Evolutionary conservation across 2,797 vertebrate species (phyloP).

Genomic region (Linurgus olivaceus): DNA sequence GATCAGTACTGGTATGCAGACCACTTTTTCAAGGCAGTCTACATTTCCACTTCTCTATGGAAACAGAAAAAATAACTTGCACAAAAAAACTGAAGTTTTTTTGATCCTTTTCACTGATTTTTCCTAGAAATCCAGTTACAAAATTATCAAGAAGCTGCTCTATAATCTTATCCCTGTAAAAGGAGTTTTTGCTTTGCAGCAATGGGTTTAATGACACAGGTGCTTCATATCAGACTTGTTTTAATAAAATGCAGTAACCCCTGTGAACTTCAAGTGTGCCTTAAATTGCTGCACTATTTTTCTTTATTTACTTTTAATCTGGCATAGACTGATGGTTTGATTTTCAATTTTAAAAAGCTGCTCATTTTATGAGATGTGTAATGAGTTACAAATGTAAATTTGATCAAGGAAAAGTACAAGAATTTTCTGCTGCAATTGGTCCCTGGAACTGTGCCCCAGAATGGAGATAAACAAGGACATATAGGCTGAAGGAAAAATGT

Average conservation of each 20-base stretch:
- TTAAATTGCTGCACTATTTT: neutral
- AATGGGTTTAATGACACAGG: neutral
- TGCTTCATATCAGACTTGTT: neutral
- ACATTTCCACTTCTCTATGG: neutral
- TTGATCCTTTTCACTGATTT: neutral
- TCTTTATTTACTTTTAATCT: neutral
- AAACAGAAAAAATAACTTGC: neutral
- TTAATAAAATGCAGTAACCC: neutral
- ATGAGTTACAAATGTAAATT: slow-evolving; percentile 13
- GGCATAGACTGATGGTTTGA: neutral
- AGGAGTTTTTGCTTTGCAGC: neutral
- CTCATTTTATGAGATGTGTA: neutral
- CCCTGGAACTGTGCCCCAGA: neutral
- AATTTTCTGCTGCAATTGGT: neutral
- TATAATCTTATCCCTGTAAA: neutral
- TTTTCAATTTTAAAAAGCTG: neutral
- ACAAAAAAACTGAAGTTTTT: neutral
- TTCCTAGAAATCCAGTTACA: neutral
- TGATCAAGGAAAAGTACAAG: neutral
- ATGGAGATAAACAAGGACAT: neutral
- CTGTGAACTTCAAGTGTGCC: neutral
- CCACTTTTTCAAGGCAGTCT: neutral
- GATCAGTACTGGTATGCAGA: neutral
- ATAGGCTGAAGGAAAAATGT: neutral
- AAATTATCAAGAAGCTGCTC: neutral